Conservation (phyloP, 2,113 vertebrate species). For the Istiophorus platypterus region DNA sequence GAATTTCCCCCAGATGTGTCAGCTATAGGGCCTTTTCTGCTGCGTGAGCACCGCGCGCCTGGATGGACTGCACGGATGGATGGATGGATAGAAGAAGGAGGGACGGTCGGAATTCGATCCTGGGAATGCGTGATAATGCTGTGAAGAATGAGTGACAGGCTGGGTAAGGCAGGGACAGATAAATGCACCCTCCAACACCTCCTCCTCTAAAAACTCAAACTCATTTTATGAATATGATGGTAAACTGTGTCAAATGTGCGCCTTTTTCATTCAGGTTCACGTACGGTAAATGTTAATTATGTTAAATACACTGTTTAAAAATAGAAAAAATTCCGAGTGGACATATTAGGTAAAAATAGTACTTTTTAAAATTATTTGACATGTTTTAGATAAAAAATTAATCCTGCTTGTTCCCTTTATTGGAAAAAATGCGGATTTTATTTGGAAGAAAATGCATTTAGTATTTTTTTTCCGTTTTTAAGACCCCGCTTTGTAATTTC, state of each 20-base stretch:
- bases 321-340: background rate
- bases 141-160: constrained; percentile 38
- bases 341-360: background rate
- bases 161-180: background rate
- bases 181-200: background rate
- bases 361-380: background rate
- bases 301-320: no score
- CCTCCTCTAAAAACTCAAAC: background rate
- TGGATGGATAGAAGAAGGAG: constrained; percentile 24
- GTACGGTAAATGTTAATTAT: background rate
- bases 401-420: background rate
- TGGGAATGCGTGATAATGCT: constrained; percentile 50
- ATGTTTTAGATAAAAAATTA: background rate
- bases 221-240: background rate
- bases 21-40: constrained; percentile 33
- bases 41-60: constrained; percentile 2
- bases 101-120: constrained; percentile 6
- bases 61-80: constrained; percentile 9
- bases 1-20: constrained; percentile 17
- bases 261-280: background rate
- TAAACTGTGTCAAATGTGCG: background rate
- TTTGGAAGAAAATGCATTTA: background rate
- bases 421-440: background rate
- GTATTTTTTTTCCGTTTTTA: background rate
- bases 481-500: background rate